Base-by-base conservation (phyloP, 2,113 vertebrate species). In the Danio rerio region DNA sequence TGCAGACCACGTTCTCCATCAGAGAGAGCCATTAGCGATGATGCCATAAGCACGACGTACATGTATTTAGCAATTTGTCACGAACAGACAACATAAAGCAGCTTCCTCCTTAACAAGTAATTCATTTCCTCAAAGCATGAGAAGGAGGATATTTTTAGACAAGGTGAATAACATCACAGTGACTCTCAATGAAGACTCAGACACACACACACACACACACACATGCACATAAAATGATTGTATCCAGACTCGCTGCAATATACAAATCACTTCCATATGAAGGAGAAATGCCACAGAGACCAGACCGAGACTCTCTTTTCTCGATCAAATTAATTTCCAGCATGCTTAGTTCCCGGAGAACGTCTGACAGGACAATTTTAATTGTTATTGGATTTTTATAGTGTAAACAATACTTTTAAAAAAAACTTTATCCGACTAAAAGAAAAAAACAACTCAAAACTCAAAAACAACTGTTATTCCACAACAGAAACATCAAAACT, bases 251-350 rank as follows among this genome's bases (percentile, higher is more conserved):
- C 80, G 52, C 85, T 87, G 69, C 61, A 42, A 85, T 59, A 15
- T 70, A 87, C 69, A 90, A 92, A 94, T 92, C 80, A 85, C 83
- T 92, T 90, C 92, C 93, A 93, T 86, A 90, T 92, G 93, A 78
- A 83, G 72, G n/a, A 78, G 47, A 66, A 76, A 90, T 55, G 81
- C 86, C 84, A 87, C 86, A 88, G 76, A 89, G 85, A n/a, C 75
- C 75, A 78, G 84, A 80, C 47, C 81, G 7, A 20, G 16, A 21
- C 68, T 21, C 16, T 21, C 2, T 65, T 47, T 72, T 43, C 12
- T 6, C n/a, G 6, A 68, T 79, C 49, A 20, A 66, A 78, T 52
- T 52, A 31, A 78, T 78, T 66, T 40, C 58, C 49, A 83, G 56
- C 69, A 63, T 65, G 79, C 80, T 78, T 66, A 62, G 56, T 43